A percentile compares a stretch with the other conserved stretches of the same genome.
These are phyloP conservation scores for Leucophenga montana DNA, from an alignment of 2,888 invertebrate species.

Conservation along the genomic window DNA sequence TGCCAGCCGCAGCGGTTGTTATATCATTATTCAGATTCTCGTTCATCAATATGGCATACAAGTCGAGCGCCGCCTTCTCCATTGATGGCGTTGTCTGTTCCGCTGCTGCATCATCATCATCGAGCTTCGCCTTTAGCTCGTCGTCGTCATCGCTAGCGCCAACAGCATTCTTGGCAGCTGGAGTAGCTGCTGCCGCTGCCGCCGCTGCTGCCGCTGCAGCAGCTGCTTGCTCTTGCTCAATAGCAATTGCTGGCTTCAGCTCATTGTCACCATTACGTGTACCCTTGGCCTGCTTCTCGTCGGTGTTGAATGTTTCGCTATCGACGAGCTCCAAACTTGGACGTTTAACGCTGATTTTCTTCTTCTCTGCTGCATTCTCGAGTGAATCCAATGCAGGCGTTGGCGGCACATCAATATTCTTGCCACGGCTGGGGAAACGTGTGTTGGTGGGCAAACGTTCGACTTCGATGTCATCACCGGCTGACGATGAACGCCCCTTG, in stretches of 20 bases:
- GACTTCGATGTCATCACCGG: slow-evolving; percentile 63
- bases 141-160: slow-evolving; percentile 41
- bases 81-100: slow-evolving; percentile 78
- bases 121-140: slow-evolving; percentile 41
- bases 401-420: slow-evolving; percentile 73
- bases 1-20: slow-evolving; percentile 52
- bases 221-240: slow-evolving; percentile 63
- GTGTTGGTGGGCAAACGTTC: slow-evolving; percentile 84
- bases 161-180: slow-evolving; percentile 44
- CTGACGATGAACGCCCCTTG: slow-evolving; percentile 71
- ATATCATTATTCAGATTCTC: slow-evolving; percentile 77
- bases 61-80: slow-evolving; percentile 87
- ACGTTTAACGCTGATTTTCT: slow-evolving; percentile 75
- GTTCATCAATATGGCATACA: slow-evolving; percentile 84
- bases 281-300: slow-evolving; percentile 71
- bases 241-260: slow-evolving; percentile 60
- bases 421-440: slow-evolving; percentile 85
- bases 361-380: slow-evolving; percentile 74
- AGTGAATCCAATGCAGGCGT: slow-evolving; percentile 77
- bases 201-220: slow-evolving; percentile 52
- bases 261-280: slow-evolving; percentile 69
- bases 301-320: slow-evolving; percentile 86
- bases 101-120: slow-evolving; percentile 48
- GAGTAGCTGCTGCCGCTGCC: slow-evolving; percentile 48
- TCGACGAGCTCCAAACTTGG: slow-evolving; percentile 88